Evolutionary conservation across 2,888 invertebrate genomes (phyloP), one percentile per base, ranked within the genome.

Genomic region (Acronicta aceris): DNA sequence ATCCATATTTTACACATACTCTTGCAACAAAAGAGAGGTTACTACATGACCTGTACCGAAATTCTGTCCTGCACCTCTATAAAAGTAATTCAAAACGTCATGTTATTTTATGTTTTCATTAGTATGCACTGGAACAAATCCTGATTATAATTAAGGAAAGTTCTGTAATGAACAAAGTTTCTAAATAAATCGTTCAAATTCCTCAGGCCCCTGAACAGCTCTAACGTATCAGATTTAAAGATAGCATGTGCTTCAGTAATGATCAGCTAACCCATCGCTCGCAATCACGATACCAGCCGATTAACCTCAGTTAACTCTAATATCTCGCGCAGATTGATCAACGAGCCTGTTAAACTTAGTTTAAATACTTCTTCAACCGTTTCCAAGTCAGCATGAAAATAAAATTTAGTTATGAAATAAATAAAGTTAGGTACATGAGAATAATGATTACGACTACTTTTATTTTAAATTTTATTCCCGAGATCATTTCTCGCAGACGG

Each of bases 201-300:
- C 49, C 25, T 50, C 5, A 17, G 27, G 9, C 5, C 4, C 3
- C 8, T 15, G 9, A 16, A 16, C 47, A 17, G 47, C 9, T 38
- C 57, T 57, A 62, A 74, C 56, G 36, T 69, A 25, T 30, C 16
- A 52, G 40, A 52, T 59, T 56, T 57, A n/a, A 56, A 66, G 55
- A 73, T 70, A 54, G 53, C 74, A 74, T 73, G 69, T 74, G 53
- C 71, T 43, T 55, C 59, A 71, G 42, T 65, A 65, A 71, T 60
- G 45, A 46, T 40, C 21, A 27, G 17, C 21, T 41, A 46, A 55
- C 48, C 51, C 57, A 62, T 61, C 56, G 65, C 13, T 43, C 13
- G 58, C 58, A 46, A 66, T 65, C 72, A 62, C 76, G 72, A 73
- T 48, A 73, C 52, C 43, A 48, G 47, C 27, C 56, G 56, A 59